Evolutionary conservation across 1,140 invertebrate species (phyloP).

Genomic region (Hylaeus volcanicus): DNA sequence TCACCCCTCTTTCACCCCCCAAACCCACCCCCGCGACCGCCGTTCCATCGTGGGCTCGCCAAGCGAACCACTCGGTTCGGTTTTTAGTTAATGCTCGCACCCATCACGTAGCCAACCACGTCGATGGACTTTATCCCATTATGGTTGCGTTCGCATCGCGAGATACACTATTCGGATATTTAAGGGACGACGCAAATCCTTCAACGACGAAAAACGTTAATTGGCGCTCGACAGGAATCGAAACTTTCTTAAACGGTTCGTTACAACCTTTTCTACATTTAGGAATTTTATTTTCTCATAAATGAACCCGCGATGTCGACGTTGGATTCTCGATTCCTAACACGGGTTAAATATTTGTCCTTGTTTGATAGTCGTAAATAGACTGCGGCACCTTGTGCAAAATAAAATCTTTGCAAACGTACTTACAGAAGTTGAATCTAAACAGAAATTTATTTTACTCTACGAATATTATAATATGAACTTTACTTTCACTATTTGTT

Average conservation of each 20-base stretch:
- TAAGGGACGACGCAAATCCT: neutral
- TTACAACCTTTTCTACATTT: no score
- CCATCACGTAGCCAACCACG: constrained; percentile 47
- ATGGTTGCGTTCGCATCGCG: constrained; percentile 28
- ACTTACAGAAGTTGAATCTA: no score
- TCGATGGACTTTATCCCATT: constrained; percentile 48
- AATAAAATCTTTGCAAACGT: no score
- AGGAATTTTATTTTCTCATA: neutral
- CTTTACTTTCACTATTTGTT: no score
- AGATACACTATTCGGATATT: constrained; percentile 28
- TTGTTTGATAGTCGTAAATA: no score
- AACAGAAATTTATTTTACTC: no score
- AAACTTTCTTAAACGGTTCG: no score
- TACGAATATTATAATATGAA: no score
- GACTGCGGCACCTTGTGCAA: no score
- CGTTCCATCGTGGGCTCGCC: constrained; percentile 39
- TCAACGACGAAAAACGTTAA: neutral
- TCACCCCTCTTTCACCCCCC: constrained; percentile 4
- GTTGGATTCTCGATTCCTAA: no score
- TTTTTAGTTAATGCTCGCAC: constrained; percentile 55
- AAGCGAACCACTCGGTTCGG: constrained; percentile 52
- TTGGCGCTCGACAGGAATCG: neutral
- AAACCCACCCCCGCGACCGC: neutral
- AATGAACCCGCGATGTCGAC: no score
- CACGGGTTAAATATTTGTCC: no score